Conservation (phyloP, 1,140 invertebrate species). For the Tetragonula clypearis region DNA sequence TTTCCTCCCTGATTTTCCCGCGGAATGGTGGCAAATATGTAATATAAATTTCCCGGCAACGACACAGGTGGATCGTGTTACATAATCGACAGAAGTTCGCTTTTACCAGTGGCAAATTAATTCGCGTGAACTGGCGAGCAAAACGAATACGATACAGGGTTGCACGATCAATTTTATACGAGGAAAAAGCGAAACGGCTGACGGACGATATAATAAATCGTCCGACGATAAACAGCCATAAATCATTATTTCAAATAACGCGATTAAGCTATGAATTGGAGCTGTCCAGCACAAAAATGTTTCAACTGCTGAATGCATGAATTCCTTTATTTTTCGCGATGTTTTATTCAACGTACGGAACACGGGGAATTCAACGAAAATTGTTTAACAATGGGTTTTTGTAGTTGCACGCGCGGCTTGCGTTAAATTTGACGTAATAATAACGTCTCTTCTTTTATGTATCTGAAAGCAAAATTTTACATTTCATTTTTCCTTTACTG, state of each 20-base stretch:
- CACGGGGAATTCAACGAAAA: no score
- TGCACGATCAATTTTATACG: background rate
- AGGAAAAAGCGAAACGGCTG: background rate
- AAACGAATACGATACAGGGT: background rate
- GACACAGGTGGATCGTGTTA: conserved; percentile 11
- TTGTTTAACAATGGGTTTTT: no score
- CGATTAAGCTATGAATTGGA: background rate
- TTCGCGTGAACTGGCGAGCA: background rate
- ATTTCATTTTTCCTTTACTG: no score
- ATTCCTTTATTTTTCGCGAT: background rate
- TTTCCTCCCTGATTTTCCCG: background rate
- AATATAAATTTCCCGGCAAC: background rate
- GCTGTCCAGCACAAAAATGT: background rate
- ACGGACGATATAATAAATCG: conserved; percentile 13
- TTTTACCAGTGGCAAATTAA: conserved; percentile 17
- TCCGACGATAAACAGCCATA: background rate
- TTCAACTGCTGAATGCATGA: no score
- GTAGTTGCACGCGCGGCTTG: no score
- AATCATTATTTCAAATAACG: conserved; percentile 4
- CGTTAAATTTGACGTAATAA: no score
- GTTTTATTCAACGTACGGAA: no score
- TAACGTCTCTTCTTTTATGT: no score
- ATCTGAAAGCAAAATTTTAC: no score
- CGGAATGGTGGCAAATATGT: background rate
- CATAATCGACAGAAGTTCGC: background rate